Conservation (phyloP, 2,797 vertebrate species). For the Coccyzus lansbergi region DNA sequence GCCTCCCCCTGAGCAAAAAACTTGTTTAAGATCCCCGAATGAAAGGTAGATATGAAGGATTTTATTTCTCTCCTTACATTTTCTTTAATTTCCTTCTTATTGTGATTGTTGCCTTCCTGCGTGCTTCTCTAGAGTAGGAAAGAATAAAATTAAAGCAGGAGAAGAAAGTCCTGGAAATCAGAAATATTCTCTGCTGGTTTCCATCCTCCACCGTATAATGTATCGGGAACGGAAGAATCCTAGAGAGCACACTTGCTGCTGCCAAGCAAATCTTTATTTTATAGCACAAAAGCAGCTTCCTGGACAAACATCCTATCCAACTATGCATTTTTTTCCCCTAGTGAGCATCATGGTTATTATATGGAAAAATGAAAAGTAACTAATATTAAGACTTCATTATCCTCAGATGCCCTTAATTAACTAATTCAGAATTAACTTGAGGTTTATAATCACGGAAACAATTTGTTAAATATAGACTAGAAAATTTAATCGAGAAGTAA, state of each 20-base stretch:
- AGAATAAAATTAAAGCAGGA: neutral
- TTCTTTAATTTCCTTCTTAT: neutral
- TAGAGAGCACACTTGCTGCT: conserved; percentile 19
- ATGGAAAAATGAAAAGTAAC: conserved; percentile 39
- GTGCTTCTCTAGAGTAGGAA: neutral
- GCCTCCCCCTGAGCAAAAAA: neutral
- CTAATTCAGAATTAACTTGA: neutral
- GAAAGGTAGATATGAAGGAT: neutral
- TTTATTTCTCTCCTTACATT: neutral
- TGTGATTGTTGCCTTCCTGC: neutral
- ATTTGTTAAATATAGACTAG: neutral
- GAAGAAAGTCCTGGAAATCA: neutral
- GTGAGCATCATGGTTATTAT: neutral
- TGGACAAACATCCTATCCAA: conserved; percentile 38
- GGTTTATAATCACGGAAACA: neutral
- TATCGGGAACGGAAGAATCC: conserved; percentile 3
- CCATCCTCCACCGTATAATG: neutral
- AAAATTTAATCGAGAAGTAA: conserved; percentile 11
- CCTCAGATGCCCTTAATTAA: conserved; percentile 25
- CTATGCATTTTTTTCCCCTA: neutral
- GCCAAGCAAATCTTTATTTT: conserved; percentile 59
- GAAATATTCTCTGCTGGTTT: neutral
- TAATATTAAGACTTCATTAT: neutral
- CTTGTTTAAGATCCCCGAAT: neutral
- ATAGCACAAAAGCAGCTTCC: conserved; percentile 57